Conservation (phyloP, 2,113 vertebrate species). For the Benitochromis conjunctus region DNA sequence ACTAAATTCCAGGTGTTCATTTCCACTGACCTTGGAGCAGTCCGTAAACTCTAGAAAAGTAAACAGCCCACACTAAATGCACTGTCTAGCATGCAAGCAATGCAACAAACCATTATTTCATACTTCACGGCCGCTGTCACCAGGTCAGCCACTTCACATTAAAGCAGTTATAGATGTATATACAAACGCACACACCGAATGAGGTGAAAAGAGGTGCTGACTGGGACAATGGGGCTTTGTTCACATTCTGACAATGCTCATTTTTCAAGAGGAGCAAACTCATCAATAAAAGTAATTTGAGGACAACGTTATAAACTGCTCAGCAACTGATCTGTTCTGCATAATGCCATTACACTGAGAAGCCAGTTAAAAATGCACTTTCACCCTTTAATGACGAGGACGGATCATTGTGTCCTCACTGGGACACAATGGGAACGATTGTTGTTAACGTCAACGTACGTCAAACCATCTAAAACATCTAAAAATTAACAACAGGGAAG, state of each 20-base stretch:
- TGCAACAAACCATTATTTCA: neutral
- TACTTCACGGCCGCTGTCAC: neutral
- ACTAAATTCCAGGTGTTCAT: neutral
- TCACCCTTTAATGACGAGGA: conserved; percentile 18
- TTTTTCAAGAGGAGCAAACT: conserved; percentile 58
- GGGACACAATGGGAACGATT: neutral
- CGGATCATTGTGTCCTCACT: neutral
- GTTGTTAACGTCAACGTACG: neutral
- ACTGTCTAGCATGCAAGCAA: neutral
- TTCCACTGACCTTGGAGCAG: neutral
- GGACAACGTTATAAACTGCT: conserved; percentile 52
- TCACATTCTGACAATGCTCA: conserved; percentile 52
- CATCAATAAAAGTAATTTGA: conserved; percentile 63
- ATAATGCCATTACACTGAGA: conserved; percentile 27
- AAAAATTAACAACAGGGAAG: neutral
- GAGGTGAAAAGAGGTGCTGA: conserved; percentile 41
- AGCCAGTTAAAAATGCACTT: conserved; percentile 47
- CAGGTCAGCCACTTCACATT: neutral
- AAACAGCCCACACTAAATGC: neutral
- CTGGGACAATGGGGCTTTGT: conserved; percentile 46
- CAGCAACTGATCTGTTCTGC: conserved; percentile 38
- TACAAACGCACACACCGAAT: conserved; percentile 12
- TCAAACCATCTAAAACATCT: neutral
- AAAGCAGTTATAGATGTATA: neutral
- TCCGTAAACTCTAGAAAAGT: neutral